These are phyloP conservation scores for Thelaira solivaga DNA, from an alignment of 2,888 invertebrate species.

Conservation along the genomic window DNA sequence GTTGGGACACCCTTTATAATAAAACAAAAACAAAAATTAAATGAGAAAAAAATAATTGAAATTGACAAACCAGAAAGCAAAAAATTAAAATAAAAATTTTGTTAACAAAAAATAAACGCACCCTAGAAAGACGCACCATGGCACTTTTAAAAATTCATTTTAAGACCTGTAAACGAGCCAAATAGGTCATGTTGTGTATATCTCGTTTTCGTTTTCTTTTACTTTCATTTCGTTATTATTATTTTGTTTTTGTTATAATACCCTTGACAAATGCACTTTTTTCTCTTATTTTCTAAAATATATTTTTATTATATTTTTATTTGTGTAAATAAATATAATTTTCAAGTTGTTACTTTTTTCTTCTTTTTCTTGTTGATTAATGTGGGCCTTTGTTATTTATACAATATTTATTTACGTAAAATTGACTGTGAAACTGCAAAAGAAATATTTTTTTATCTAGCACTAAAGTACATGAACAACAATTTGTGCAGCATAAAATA, in stretches of 20 bases:
- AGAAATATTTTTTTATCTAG: not conserved
- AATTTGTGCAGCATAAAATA: not conserved
- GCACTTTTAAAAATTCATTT: not conserved
- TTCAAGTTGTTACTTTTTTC: slow-evolving; percentile 16
- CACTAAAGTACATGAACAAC: slow-evolving; percentile 19
- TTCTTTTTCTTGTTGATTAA: slow-evolving; percentile 13
- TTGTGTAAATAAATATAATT: slow-evolving; percentile 23
- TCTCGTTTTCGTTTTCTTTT: too few relatives aligned
- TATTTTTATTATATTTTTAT: not conserved
- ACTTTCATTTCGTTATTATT: slow-evolving; percentile 39
- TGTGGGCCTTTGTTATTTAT: not conserved
- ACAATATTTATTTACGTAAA: slow-evolving; percentile 25
- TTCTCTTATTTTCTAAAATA: not conserved
- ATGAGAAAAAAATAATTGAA: not conserved
- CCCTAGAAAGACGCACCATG: slow-evolving; percentile 20
- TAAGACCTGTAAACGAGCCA: slow-evolving; percentile 60
- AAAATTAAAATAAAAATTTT: not conserved
- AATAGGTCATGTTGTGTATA: slow-evolving; percentile 69
- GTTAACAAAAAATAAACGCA: slow-evolving; percentile 30
- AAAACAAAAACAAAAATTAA: not conserved
- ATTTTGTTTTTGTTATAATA: slow-evolving; percentile 58
- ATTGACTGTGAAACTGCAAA: slow-evolving; percentile 14
- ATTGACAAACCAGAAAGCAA: not conserved
- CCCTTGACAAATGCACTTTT: slow-evolving; percentile 59
- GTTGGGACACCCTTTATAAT: not conserved